Percentiles rank a stretch among this genome's conserved stretches.
Evolutionary conservation across 1,140 invertebrate species (phyloP).

Genomic region (Helicorthomorpha holstii): DNA sequence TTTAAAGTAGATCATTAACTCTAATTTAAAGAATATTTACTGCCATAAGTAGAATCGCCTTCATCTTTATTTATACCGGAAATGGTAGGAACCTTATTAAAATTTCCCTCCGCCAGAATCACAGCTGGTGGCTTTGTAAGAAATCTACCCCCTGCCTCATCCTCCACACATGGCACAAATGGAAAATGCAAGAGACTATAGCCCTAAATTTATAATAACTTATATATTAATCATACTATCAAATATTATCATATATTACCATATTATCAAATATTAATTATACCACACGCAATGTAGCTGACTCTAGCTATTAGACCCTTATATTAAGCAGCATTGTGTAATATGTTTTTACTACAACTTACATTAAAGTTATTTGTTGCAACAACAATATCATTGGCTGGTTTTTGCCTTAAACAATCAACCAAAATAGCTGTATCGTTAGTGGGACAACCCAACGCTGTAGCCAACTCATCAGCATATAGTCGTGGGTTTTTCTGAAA

Average conservation of each 20-base stretch:
- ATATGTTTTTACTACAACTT: neutral
- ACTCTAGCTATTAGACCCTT: neutral
- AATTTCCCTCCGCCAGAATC: neutral
- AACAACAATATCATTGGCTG: constrained; percentile 47
- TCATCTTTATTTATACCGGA: neutral
- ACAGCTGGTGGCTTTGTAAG: neutral
- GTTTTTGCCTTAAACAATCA: constrained; percentile 15
- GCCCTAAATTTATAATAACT: too few relatives aligned
- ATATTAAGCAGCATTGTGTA: neutral
- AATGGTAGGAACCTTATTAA: neutral
- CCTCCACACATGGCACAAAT: neutral
- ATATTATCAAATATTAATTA: neutral
- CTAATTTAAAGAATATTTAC: neutral
- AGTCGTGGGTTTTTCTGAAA: neutral
- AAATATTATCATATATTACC: neutral
- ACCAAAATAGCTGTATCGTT: neutral
- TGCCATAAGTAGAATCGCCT: neutral
- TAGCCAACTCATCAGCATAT: neutral
- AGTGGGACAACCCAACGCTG: neutral
- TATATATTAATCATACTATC: neutral
- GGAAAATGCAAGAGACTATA: neutral
- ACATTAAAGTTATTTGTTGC: neutral
- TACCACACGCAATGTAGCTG: neutral
- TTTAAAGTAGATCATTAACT: neutral
- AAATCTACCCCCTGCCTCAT: neutral